These are phyloP conservation scores for Drosophila carrolli DNA, from an alignment of 1,140 invertebrate species.

Conservation along the genomic window DNA sequence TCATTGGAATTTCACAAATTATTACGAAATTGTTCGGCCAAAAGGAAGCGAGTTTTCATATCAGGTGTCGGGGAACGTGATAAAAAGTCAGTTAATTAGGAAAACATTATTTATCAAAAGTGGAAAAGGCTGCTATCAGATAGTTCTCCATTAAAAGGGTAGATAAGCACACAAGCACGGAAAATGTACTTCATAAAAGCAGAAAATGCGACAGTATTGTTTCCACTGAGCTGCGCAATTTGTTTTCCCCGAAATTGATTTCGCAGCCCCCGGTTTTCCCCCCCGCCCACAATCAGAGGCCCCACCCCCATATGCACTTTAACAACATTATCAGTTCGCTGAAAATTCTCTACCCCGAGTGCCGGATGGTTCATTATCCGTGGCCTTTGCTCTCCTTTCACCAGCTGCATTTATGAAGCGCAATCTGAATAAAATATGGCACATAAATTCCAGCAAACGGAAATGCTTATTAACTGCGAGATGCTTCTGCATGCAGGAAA, in stretches of 20 bases:
- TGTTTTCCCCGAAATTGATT: conserved; percentile 65
- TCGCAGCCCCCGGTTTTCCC: conserved; percentile 1
- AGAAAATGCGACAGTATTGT: conserved; percentile 24
- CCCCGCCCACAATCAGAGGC: background rate
- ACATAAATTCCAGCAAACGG: conserved; percentile 38
- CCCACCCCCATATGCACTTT: conserved; percentile 24
- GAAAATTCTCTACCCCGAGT: conserved; percentile 8
- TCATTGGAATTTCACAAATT: conserved; percentile 22
- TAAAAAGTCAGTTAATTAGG: conserved; percentile 32
- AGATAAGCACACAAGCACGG: conserved; percentile 10
- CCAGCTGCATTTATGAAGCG: conserved; percentile 48
- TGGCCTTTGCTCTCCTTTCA: conserved; percentile 24
- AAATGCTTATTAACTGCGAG: conserved; percentile 36
- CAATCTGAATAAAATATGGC: conserved; percentile 62
- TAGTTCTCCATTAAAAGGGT: conserved; percentile 22
- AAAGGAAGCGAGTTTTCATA: conserved; percentile 23
- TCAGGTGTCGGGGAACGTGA: conserved; percentile 21
- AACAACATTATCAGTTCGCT: conserved; percentile 45
- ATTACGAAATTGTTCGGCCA: conserved; percentile 21
- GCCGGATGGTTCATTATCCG: conserved; percentile 44
- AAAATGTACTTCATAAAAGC: conserved; percentile 15
- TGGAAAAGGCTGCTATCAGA: conserved; percentile 28
- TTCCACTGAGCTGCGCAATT: conserved; percentile 64
- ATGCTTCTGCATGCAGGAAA: conserved; percentile 8
- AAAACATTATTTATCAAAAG: conserved; percentile 32